Percentiles rank a stretch among this genome's conserved stretches.
phyloP scores from a whole-genome alignment of 2,888 invertebrate genomes.

The Mesorhabditis spiculigera region DNA sequence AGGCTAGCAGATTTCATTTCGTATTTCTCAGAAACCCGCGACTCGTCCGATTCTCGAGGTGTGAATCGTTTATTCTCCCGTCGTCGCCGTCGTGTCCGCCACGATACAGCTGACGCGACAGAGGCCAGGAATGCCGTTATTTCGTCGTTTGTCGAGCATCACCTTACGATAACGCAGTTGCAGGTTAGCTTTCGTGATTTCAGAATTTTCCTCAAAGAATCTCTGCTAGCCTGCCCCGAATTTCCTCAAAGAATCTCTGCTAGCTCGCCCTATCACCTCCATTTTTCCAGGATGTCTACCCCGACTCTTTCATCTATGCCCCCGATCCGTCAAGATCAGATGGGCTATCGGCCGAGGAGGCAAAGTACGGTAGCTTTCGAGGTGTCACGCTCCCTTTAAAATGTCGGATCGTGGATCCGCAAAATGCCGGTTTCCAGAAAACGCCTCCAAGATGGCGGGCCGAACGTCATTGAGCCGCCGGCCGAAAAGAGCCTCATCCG shows the following conservation, averaged over 20 bases:
- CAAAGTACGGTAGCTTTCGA: conserved; percentile 26
- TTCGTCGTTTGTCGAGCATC: conserved; percentile 51
- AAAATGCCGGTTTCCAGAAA: conserved; percentile 16
- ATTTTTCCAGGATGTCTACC: conserved; percentile 47
- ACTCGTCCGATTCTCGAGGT: no score
- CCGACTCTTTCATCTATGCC: conserved; percentile 50
- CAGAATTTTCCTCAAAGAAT: no score
- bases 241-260: no score
- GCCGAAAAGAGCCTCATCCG: conserved; percentile 34
- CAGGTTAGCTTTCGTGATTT: conserved; percentile 12
- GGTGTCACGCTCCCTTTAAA: not conserved
- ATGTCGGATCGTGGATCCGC: not conserved
- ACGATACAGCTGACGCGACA: not conserved
- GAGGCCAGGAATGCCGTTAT: conserved; percentile 21
- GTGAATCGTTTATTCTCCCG: not conserved
- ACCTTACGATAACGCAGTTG: conserved; percentile 39
- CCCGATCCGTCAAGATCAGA: conserved; percentile 47
- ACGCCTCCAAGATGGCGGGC: conserved; percentile 49
- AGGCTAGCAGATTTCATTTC: no score
- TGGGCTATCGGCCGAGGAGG: conserved; percentile 48
- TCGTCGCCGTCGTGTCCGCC: not conserved
- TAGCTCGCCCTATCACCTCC: no score
- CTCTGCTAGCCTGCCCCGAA: no score
- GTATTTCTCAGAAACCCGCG: no score
- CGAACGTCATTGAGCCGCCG: conserved; percentile 32